Base-by-base conservation (phyloP, 2,113 vertebrate genomes). In the Turnix velox region DNA sequence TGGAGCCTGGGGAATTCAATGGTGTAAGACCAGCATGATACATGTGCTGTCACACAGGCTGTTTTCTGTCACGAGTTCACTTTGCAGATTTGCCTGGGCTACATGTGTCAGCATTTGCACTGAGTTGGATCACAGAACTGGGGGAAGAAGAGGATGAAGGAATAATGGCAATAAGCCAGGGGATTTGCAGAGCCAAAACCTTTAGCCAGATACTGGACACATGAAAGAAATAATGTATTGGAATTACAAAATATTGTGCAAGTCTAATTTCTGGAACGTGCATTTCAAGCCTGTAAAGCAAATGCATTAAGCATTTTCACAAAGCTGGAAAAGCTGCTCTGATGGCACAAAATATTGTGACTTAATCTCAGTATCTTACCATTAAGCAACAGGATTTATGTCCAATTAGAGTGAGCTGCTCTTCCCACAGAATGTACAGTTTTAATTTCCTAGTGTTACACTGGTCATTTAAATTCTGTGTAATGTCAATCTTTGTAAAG, bases 1-100 rank as follows among this genome's bases (percentile, higher is more conserved):
- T 87, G 54, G 74, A 93, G 81, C 54, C 62, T 68, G 45, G 92
- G 83, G 88, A 95, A 81, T 88, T 88, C 18, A 17, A 86, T 79
- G 89, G 87, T 92, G 89, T 62, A 81, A 86, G 84, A 87, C 15
- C 84, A 81, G 59, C 73, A 59, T 39, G 93, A 84, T 76, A 66
- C 28, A 27, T 33, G 46, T 83, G 25, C 55, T 58, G 4, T 89
- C 88, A 83, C 87, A 65, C 66, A 66, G 63, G 55, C 94, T 93
- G 92, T 27, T 91, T 83, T 94, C 71, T 66, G n/a, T 92, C 91
- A 85, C 31, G 48, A 65, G 62, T 87, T 92, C 91, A 62, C 3
- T 1, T 82, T 87, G 91, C 49, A 88, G 82, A 79, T 82, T 66
- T 58, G 69, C 57, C 76, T 93, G 18, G 2, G 81, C 77, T 92